Percentiles rank a stretch among this genome's conserved stretches.
phyloP scores from a whole-genome alignment of 2,113 vertebrate genomes.

The Bucco capensis region DNA sequence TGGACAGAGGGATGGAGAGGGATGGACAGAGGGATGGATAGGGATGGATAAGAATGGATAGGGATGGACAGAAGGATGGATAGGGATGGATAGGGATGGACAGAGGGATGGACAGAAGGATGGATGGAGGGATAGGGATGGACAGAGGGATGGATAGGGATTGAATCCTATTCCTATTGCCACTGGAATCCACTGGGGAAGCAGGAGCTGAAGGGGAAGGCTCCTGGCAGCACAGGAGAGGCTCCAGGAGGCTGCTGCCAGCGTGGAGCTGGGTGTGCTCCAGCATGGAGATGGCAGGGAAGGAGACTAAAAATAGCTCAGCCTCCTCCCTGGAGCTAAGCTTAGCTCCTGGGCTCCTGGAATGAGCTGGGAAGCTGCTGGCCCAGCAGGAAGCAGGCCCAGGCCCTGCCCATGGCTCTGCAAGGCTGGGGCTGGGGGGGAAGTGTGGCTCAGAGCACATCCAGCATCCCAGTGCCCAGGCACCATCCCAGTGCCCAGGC shows the following conservation, averaged over 20 bases:
- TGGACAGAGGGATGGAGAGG: neutral
- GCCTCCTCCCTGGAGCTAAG: neutral
- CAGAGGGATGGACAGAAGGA: neutral
- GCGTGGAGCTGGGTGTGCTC: neutral
- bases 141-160: neutral
- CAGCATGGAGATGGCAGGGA: neutral
- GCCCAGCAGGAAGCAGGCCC: neutral
- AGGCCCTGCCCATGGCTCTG: too few relatives aligned
- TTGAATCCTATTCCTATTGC: too few relatives aligned
- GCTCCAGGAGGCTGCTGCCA: neutral
- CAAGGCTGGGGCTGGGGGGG: neutral
- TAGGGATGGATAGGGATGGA: too few relatives aligned
- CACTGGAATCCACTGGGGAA: neutral
- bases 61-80: too few relatives aligned
- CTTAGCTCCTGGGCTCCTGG: neutral
- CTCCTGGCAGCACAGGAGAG: neutral
- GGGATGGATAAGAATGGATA: too few relatives aligned
- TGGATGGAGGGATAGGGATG: neutral
- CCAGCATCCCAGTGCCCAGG: too few relatives aligned
- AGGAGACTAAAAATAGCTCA: neutral
- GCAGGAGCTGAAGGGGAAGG: neutral
- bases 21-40: neutral
- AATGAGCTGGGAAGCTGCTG: neutral
- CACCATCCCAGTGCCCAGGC: neutral
- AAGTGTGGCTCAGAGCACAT: neutral